Evolutionary conservation across 2,888 invertebrate genomes (phyloP).

Genomic region (Sinelater perroti): DNA sequence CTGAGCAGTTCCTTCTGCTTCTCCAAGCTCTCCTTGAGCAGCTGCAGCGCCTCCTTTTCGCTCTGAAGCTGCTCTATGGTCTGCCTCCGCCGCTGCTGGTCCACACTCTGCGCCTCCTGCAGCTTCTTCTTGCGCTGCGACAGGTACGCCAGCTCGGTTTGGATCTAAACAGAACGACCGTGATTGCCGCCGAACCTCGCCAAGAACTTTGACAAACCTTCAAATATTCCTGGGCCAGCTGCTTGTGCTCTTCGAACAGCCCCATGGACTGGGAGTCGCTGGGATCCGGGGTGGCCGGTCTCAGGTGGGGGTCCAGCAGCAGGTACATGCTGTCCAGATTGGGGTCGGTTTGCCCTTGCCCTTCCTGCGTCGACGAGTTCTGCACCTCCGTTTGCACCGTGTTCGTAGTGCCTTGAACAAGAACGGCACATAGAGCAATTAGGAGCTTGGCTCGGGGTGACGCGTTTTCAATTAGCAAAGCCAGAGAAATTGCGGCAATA

Average conservation of each 20-base stretch:
- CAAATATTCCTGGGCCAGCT: constrained; percentile 87
- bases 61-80: constrained; percentile 58
- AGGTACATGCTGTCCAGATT: constrained; percentile 76
- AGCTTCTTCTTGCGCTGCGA: constrained; percentile 81
- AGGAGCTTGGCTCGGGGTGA: background rate
- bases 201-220: constrained; percentile 63
- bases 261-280: constrained; percentile 79
- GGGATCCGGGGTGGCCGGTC: constrained; percentile 85
- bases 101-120: constrained; percentile 70
- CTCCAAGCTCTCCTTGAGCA: constrained; percentile 72
- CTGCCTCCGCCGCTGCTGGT: constrained; percentile 54
- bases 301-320: constrained; percentile 81
- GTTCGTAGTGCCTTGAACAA: constrained; percentile 47
- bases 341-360: constrained; percentile 57
- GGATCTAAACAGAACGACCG: constrained; percentile 62
- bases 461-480: background rate
- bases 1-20: constrained; percentile 66
- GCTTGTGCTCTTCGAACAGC: constrained; percentile 89
- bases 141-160: constrained; percentile 84
- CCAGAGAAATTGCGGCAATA: constrained; percentile 12
- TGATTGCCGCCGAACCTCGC: background rate
- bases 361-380: constrained; percentile 49
- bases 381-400: constrained; percentile 52
- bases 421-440: background rate
- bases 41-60: constrained; percentile 69